Evolutionary conservation across 1,140 invertebrate genomes (phyloP).

Genomic region (Apis cerana): DNA sequence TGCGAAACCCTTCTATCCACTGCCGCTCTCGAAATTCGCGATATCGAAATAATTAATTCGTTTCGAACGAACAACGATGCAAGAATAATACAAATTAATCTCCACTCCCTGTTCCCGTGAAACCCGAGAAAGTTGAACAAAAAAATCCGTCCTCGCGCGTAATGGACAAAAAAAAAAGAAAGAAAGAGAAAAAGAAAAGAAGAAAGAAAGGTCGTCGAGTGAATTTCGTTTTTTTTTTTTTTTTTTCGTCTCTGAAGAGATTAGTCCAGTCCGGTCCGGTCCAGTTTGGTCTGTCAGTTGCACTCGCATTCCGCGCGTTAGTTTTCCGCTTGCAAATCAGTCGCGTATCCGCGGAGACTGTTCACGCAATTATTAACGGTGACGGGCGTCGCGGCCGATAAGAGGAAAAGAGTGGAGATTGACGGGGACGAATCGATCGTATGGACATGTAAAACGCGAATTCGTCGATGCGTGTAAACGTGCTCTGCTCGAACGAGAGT

Average conservation of each 20-base stretch:
- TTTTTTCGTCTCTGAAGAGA: not conserved
- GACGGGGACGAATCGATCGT: slow-evolving; percentile 34
- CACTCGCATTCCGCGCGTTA: not conserved
- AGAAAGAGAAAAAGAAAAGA: not conserved
- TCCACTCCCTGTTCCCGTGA: no score
- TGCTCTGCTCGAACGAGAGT: not conserved
- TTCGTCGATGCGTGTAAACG: slow-evolving; percentile 46
- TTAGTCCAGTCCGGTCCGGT: not conserved
- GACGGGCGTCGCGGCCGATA: slow-evolving; percentile 16
- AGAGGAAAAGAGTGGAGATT: slow-evolving; percentile 27
- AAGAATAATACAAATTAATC: not conserved
- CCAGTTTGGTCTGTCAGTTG: not conserved
- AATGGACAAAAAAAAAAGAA: not conserved
- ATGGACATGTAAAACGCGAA: slow-evolving; percentile 36
- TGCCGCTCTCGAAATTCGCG: no score
- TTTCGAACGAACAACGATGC: no score
- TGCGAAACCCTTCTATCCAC: not conserved
- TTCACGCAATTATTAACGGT: slow-evolving; percentile 54
- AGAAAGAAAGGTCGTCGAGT: no score
- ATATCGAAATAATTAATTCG: no score
- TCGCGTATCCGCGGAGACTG: slow-evolving; percentile 10
- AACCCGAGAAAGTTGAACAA: not conserved
- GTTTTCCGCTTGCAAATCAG: slow-evolving; percentile 20
- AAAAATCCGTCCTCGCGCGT: not conserved
- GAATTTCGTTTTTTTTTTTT: no score